These are phyloP conservation scores for Protonemura montana DNA, from an alignment of 2,888 invertebrate species.

Conservation along the genomic window DNA sequence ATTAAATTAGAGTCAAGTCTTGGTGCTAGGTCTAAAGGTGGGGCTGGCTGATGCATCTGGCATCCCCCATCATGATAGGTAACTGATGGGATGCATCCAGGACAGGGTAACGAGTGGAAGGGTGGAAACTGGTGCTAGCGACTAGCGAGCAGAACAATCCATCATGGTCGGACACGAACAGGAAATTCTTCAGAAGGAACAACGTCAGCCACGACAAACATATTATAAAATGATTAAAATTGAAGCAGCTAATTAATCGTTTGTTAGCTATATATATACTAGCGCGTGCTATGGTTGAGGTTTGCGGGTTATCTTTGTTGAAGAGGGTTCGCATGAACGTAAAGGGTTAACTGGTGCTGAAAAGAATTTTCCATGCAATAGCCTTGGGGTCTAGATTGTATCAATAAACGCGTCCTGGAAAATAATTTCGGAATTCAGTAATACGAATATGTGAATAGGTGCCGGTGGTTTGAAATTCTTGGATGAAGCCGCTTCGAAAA, in stretches of 20 bases:
- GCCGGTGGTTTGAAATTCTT: not conserved
- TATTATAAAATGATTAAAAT: conserved; percentile 12
- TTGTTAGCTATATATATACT: not conserved
- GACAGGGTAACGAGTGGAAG: not conserved
- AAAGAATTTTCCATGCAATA: not conserved
- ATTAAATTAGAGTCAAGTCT: conserved; percentile 4
- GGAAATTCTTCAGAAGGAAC: conserved; percentile 12
- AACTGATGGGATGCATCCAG: not conserved
- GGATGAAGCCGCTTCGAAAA: not conserved
- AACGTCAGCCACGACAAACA: conserved; percentile 5
- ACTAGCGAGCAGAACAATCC: conserved; percentile 1
- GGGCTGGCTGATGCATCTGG: not conserved
- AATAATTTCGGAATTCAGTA: not conserved
- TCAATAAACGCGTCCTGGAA: not conserved
- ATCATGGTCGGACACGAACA: conserved; percentile 8
- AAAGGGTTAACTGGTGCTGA: not conserved
- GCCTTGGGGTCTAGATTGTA: not conserved
- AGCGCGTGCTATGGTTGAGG: not conserved
- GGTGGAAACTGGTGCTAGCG: not conserved
- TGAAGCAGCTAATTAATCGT: conserved; percentile 7
- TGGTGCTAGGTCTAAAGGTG: not conserved
- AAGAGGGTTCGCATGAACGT: not conserved
- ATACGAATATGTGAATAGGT: not conserved
- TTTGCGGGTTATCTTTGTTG: not conserved
- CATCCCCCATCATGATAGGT: not conserved